Base-by-base conservation (phyloP, 2,888 invertebrate species). In the Odiellus spinosus region DNA sequence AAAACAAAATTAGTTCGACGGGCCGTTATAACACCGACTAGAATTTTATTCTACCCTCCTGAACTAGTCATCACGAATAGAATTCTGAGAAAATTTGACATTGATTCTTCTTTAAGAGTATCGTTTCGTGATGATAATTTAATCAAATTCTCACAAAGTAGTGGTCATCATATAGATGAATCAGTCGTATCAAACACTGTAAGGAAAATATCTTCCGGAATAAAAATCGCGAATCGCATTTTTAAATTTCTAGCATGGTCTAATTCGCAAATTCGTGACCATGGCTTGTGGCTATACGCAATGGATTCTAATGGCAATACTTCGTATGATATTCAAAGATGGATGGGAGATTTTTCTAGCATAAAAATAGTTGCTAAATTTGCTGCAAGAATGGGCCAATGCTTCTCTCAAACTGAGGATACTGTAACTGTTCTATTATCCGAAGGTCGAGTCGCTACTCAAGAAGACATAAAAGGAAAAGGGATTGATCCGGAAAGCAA, bases 231-330 rank as follows among this genome's bases (percentile, higher is more conserved):
- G 1, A 39, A 8, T 11, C 48, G 56, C 15, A 18, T 39, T 3
- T 56, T 52, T 42, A 39, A 56, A 38, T 56, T 57, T 46, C 45
- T 58, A 32, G 58, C 55, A 10, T 54, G 54, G 47, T 57, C 56
- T 1, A 55, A 52, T 44, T 53, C 55, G 10, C 56, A 58, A 40
- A 42, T 58, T 15, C 53, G 58, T 10, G 56, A 58, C 38, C 55
- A 58, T 36, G 55, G 56, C 3, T 49, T 54, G 18, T 58, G 58
- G 58, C 50, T 56, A 42, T 54, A 54, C 38, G 50, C 55, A 8
- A 20, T 34, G n/a, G 50, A 53, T 18, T 17, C 40, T 26, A 35
- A 47, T 32, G 51, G 51, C 15, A 36, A 35, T 6, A 50, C 46
- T 6, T 52, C 48, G 12, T 38, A 35, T 3, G n/a, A 40, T 18